Evolutionary conservation across 1,140 invertebrate genomes (phyloP).

Genomic region (Dreissena rostriformis): DNA sequence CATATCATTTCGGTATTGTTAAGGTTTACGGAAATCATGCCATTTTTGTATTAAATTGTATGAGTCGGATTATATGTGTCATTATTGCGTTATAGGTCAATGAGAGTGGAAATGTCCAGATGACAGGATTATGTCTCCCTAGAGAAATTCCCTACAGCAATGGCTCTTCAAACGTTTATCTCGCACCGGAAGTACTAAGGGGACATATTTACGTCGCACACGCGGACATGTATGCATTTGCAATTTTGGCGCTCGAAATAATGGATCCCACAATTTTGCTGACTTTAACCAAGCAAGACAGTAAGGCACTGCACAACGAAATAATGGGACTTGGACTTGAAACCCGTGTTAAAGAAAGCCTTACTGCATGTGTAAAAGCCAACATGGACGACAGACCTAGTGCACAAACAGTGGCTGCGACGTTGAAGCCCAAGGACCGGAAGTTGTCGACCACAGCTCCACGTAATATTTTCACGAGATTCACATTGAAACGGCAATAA

Average conservation of each 20-base stretch:
- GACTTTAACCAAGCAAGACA: not conserved
- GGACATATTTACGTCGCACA: slow-evolving; percentile 25
- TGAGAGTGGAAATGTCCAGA: slow-evolving; percentile 33
- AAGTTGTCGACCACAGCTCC: too few relatives aligned
- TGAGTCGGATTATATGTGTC: not conserved
- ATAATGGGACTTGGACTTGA: not conserved
- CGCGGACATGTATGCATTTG: slow-evolving; percentile 51
- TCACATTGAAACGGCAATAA: too few relatives aligned
- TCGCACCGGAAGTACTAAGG: slow-evolving; percentile 44
- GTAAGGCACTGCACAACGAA: not conserved
- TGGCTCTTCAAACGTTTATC: not conserved
- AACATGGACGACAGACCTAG: not conserved
- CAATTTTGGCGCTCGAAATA: slow-evolving; percentile 29
- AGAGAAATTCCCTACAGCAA: not conserved
- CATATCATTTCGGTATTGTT: too few relatives aligned
- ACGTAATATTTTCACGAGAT: too few relatives aligned
- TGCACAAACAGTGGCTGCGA: not conserved
- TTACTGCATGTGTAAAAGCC: not conserved
- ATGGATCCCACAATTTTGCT: not conserved
- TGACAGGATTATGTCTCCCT: slow-evolving; percentile 44
- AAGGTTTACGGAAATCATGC: too few relatives aligned
- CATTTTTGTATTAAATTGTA: not conserved
- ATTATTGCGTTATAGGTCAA: slow-evolving; percentile 16
- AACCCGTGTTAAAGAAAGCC: not conserved
- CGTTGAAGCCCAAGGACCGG: too few relatives aligned